Conservation (phyloP, 2,888 invertebrate species). For the Cataglyphis altisquamis region DNA sequence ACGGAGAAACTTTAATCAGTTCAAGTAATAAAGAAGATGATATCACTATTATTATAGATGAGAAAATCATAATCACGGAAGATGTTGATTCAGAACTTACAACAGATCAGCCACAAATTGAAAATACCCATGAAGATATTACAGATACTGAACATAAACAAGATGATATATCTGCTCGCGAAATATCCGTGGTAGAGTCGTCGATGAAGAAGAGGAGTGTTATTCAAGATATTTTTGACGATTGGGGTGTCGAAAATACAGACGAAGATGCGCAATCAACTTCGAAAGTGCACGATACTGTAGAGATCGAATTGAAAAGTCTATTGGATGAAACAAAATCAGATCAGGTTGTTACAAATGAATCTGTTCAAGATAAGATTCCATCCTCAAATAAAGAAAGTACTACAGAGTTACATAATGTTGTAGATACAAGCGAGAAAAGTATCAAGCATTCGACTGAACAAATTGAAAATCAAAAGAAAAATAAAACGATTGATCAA, state of each 20-base stretch:
- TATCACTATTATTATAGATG: constrained; percentile 23
- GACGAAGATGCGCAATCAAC: constrained; percentile 77
- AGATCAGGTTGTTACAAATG: constrained; percentile 51
- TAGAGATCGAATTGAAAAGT: constrained; percentile 82
- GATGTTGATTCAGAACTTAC: neutral
- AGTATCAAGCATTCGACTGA: constrained; percentile 36
- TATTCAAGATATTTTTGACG: constrained; percentile 84
- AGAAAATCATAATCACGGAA: constrained; percentile 21
- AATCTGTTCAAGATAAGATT: constrained; percentile 56
- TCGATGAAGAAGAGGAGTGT: constrained; percentile 80
- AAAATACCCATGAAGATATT: neutral
- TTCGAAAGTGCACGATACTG: constrained; percentile 77
- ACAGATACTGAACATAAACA: constrained; percentile 12
- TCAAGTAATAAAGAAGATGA: neutral
- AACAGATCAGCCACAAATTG: neutral
- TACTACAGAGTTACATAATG: neutral
- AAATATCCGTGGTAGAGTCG: constrained; percentile 31
- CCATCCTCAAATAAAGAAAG: constrained; percentile 32
- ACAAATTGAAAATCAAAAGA: constrained; percentile 58
- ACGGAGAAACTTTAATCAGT: neutral
- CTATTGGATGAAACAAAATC: constrained; percentile 80
- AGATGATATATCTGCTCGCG: constrained; percentile 8
- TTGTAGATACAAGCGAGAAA: constrained; percentile 26
- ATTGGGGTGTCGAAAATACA: constrained; percentile 83
- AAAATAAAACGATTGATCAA: constrained; percentile 38